A percentile compares a stretch with the other conserved stretches of the same genome.
Evolutionary conservation across 2,888 invertebrate genomes (phyloP).

Genomic region (Desoria tigrina): DNA sequence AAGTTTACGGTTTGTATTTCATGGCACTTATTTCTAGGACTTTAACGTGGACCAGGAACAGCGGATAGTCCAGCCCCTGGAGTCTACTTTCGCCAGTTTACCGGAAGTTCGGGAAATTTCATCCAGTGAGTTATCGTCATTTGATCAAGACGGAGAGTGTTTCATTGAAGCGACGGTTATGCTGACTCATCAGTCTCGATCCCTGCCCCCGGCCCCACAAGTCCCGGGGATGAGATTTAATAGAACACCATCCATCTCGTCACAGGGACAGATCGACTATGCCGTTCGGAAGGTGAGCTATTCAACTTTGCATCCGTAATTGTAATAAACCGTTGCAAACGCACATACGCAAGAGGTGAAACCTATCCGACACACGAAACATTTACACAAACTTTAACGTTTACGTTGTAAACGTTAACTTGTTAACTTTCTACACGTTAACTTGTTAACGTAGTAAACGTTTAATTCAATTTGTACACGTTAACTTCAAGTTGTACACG

Average conservation of each 20-base stretch:
- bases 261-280: slow-evolving; percentile 78
- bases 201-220: slow-evolving; percentile 60
- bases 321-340: too few species aligned
- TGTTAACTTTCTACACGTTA: too few species aligned
- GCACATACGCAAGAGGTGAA: too few species aligned
- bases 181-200: slow-evolving; percentile 66
- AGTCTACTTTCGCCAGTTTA: slow-evolving; percentile 48
- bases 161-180: slow-evolving; percentile 54
- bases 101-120: slow-evolving; percentile 49
- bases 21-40: slow-evolving; percentile 64
- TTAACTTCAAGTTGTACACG: too few species aligned
- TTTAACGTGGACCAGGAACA: slow-evolving; percentile 68
- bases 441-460: too few species aligned
- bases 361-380: too few species aligned
- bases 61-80: slow-evolving; percentile 64
- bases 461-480: too few species aligned
- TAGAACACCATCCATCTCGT: slow-evolving; percentile 78
- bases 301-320: too few species aligned
- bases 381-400: too few species aligned
- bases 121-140: slow-evolving; percentile 39
- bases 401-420: too few species aligned
- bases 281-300: slow-evolving; percentile 62
- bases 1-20: too few species aligned
- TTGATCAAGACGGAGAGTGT: slow-evolving; percentile 17
- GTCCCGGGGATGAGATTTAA: slow-evolving; percentile 61